Evolutionary conservation across 2,797 vertebrate species (phyloP), one percentile per base, ranked within the genome.

Genomic region (Pitangus sulphuratus): DNA sequence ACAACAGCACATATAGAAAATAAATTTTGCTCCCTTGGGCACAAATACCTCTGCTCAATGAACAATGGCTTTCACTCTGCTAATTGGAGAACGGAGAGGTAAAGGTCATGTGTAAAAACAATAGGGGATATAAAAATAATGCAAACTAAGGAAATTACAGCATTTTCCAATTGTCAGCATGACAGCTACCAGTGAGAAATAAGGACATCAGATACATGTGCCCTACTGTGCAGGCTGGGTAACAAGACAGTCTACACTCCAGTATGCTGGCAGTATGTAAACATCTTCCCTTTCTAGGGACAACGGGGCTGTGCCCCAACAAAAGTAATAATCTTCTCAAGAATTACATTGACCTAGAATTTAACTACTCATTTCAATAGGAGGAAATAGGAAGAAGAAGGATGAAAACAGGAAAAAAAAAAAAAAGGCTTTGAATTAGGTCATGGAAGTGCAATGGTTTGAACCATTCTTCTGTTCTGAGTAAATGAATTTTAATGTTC

Each of bases 81-180:
- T 97, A 97, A 97, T 25, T 96, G 96, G 95, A 94, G 97, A 97
- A 97, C 0, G n/a, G 74, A 96, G 94, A 96, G 82, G 83, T 92
- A 96, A 94, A 95, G 81, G 91, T 97, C 92, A 95, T 92, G 95
- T 89, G 96, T 94, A 96, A 93, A 92, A 96, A 97, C 97, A 97
- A 95, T 94, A 80, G 90, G 93, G 95, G 94, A 93, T 90, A 96
- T 95, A 95, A 97, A 95, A 97, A 96, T 94, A 95, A 94, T 93
- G 88, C 93, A 96, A 84, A 93, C 86, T 97, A 97, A 97, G 93
- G 95, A 97, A 97, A 97, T 96, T 96, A 94, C 84, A 65, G 94
- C 81, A 94, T 93, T 96, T 97, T 95, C 89, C 94, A 96, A 87
- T 70, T 96, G 95, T 94, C 95, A 97, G 61, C 3, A 26, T 97